phyloP scores from a whole-genome alignment of 2,797 vertebrate species.

The Meriones psammophilus region DNA sequence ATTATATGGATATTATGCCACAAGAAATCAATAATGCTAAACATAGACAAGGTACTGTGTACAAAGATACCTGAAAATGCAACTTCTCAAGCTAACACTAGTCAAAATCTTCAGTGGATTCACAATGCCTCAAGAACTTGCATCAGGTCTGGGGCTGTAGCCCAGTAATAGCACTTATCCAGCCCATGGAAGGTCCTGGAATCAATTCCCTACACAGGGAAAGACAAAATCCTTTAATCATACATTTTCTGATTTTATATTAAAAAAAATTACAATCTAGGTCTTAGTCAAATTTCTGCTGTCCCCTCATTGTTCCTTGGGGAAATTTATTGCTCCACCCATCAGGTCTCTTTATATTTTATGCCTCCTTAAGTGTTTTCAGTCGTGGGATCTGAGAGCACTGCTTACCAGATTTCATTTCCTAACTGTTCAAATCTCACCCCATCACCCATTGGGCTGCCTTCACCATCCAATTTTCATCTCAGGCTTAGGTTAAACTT shows the following conservation, averaged over 20 bases:
- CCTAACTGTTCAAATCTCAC: background rate
- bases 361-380: background rate
- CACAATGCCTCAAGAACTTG: conserved; percentile 46
- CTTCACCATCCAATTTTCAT: background rate
- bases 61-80: conserved; percentile 1
- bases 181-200: background rate
- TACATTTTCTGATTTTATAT: conserved; percentile 29
- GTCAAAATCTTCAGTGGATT: conserved; percentile 33
- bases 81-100: conserved; percentile 21
- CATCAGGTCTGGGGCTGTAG: background rate
- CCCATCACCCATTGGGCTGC: background rate
- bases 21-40: conserved; percentile 42
- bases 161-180: background rate
- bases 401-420: background rate
- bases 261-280: background rate
- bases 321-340: background rate
- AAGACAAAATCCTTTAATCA: background rate
- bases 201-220: background rate
- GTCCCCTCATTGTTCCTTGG: background rate
- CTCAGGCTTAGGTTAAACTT: background rate
- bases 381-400: background rate
- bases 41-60: background rate
- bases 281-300: background rate
- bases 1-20: background rate
- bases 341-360: background rate